Base-by-base conservation (phyloP, 1,140 invertebrate genomes). In the Panulirus ornatus region DNA sequence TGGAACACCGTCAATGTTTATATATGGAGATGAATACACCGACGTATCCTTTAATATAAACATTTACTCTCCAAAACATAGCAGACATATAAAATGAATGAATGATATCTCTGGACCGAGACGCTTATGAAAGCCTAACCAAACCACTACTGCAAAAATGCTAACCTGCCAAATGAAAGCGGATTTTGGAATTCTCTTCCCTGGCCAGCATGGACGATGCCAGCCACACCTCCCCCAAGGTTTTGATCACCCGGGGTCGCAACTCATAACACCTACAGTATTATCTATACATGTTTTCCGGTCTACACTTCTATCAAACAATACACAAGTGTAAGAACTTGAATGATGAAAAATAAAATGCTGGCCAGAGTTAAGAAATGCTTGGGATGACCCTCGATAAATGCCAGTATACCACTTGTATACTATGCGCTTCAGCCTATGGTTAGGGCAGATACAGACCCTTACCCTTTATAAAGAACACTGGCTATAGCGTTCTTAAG, bases 1-100 rank as follows among this genome's bases (percentile, higher is more conserved):
- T 78, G 27, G 40, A 47, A 78, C 75, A 78, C 36, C 44, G 40
- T 66, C 44, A 78, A 78, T 78, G 44, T 78, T 78, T 78, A 78
- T 78, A 78, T 47, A 78, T 66, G 58, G n/a, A n/a, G n/a, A n/a
- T n/a, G n/a, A n/a, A n/a, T n/a, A n/a, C n/a, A n/a, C 44, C 36
- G 42, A 78, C 75, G 30, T 78, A 47, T 78, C 75, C 75, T 47
- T 22, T 78, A 47, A 78, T 78, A 78, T 78, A 78, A 78, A 78
- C 75, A 78, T 78, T 78, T 78, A 78, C 75, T 78, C 36, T 78
- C 75, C 75, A n/a, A 78, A 78, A 78, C 75, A 78, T 78, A 78
- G 75, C 75, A 44, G 75, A 78, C 40, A 78, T 78, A 44, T 78
- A 78, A 78, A 76, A 76, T 38, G 73, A 78, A 78, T 78, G 75